These are phyloP conservation scores for Belonocnema kinseyi DNA, from an alignment of 1,140 invertebrate species.

Conservation along the genomic window DNA sequence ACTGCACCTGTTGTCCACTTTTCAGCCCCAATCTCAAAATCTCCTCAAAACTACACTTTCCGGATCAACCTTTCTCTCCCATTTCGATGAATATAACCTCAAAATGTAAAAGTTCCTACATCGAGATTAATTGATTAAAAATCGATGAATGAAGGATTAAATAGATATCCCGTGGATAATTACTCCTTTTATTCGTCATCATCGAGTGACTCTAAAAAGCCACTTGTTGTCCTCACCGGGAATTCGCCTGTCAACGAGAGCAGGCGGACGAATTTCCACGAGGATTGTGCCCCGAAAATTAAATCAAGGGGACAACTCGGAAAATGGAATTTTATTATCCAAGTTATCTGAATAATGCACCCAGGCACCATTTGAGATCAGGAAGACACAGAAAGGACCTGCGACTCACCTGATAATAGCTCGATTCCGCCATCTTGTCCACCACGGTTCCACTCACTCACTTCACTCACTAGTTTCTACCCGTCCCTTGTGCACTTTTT, in stretches of 20 bases:
- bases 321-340: neutral
- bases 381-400: constrained; percentile 56
- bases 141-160: neutral
- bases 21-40: constrained; percentile 1
- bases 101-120: neutral
- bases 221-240: constrained; percentile 30
- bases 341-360: neutral
- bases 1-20: constrained; percentile 24
- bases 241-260: constrained; percentile 21
- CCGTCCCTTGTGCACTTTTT: constrained; percentile 64
- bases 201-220: constrained; percentile 25
- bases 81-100: neutral
- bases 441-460: constrained; percentile 55
- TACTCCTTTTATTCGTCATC: constrained; percentile 10
- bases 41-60: neutral
- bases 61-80: neutral
- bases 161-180: neutral
- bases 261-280: neutral
- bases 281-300: neutral
- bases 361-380: constrained; percentile 16
- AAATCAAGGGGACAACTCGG: neutral
- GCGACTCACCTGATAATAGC: constrained; percentile 78
- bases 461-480: constrained; percentile 67
- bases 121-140: neutral
- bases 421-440: constrained; percentile 78